phyloP scores from a whole-genome alignment of 2,113 vertebrate genomes.

The Leucopsar rothschildi region DNA sequence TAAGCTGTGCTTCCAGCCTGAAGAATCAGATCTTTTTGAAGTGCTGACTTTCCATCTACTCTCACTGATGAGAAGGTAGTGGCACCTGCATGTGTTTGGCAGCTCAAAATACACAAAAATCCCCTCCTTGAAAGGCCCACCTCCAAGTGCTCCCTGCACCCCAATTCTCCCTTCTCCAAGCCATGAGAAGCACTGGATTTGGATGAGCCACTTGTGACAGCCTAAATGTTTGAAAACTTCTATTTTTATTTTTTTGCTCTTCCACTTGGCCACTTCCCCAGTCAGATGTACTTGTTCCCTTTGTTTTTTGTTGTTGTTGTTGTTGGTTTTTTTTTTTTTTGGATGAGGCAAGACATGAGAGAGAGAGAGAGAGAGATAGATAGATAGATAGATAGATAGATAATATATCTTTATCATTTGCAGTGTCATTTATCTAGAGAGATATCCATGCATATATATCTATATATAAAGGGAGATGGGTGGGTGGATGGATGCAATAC shows the following conservation, averaged over 20 bases:
- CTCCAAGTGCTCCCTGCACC: neutral
- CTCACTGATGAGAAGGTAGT: neutral
- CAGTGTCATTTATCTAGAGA: neutral
- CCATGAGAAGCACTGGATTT: neutral
- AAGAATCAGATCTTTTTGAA: neutral
- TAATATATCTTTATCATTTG: too few relatives aligned
- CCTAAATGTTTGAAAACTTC: neutral
- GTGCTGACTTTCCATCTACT: neutral
- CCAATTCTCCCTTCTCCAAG: neutral
- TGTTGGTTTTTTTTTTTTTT: neutral
- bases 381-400: neutral
- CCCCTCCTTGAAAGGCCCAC: accelerated
- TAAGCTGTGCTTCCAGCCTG: neutral
- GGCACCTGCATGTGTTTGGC: neutral
- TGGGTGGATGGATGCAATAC: neutral
- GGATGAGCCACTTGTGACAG: neutral
- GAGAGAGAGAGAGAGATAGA: neutral
- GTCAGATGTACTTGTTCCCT: neutral
- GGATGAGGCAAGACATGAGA: neutral
- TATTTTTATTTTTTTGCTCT: neutral
- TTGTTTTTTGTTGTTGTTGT: neutral
- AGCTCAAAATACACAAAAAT: neutral
- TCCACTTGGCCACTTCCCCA: neutral
- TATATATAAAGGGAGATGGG: too few relatives aligned
- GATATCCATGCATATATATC: neutral